phyloP scores from a whole-genome alignment of 2,888 invertebrate genomes.

The Axea sp. region DNA sequence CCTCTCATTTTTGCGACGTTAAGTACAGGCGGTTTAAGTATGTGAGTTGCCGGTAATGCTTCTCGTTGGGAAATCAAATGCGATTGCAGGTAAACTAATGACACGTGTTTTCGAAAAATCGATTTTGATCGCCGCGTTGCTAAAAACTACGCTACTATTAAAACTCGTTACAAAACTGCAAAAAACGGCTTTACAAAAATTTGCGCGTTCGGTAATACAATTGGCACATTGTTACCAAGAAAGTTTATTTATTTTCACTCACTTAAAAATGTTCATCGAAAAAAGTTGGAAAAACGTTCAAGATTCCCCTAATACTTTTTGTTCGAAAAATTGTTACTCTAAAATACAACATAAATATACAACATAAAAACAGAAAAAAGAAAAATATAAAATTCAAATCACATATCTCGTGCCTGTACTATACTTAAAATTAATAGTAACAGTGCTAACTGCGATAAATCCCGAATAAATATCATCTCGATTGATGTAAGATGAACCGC shows the following conservation, averaged over 20 bases:
- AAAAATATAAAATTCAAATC: slow-evolving; percentile 32
- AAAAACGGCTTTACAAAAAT: slow-evolving; percentile 59
- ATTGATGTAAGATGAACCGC: slow-evolving; percentile 7
- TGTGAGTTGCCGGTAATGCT: slow-evolving; percentile 32
- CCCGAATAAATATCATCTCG: slow-evolving; percentile 30
- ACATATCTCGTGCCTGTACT: slow-evolving; percentile 56
- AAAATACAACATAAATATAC: slow-evolving; percentile 6
- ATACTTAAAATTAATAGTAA: slow-evolving; percentile 52
- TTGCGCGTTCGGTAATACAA: slow-evolving; percentile 42
- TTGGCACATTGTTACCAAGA: slow-evolving; percentile 39
- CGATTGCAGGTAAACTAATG: not conserved
- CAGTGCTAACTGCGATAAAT: slow-evolving; percentile 34
- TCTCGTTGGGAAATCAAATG: slow-evolving; percentile 3
- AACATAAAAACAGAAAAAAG: slow-evolving; percentile 2
- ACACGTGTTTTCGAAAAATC: not conserved
- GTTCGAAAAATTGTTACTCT: not conserved
- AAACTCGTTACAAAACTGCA: slow-evolving; percentile 44
- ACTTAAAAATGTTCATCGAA: no score
- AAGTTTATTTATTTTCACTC: slow-evolving; percentile 8
- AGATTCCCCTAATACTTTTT: not conserved
- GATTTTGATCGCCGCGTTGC: slow-evolving; percentile 1
- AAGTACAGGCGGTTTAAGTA: slow-evolving; percentile 56
- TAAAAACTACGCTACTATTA: slow-evolving; percentile 19
- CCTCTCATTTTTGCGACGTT: slow-evolving; percentile 33
- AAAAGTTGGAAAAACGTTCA: no score